Evolutionary conservation across 1,140 invertebrate species (phyloP), one percentile per base, ranked within the genome.

Genomic region (Melitaea cinxia): DNA sequence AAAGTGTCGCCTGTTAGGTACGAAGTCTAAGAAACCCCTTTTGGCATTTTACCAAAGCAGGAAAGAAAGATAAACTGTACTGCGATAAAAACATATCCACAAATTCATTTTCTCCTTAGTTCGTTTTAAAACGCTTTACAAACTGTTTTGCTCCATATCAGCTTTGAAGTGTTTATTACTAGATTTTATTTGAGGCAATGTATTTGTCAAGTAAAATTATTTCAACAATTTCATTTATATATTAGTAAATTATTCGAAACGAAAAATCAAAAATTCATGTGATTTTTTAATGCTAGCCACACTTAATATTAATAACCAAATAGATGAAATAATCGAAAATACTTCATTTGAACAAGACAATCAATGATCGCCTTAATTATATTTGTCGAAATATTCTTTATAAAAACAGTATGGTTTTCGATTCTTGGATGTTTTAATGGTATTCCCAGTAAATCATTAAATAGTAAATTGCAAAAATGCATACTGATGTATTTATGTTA

Each of bases 1-100:
- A 67, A 65, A 65, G 60, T 72, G 69, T 71, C 60, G 65, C 52
- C 60, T 66, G 49, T 68, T 72, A 68, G 60, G 65, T 61, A 70
- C 33, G 42, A 60, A 68, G 65, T 64, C 64, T 71, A 63, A 71
- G 69, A 60, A 71, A 67, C 69, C 59, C 39, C 55, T 37, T 49
- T 67, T 71, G 69, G 69, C 69, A 71, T 52, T 21, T n/a, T 37
- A 67, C 69, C 69, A 71, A 71, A 37, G 65, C 59, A 50, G 60
- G 33, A 49, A 53, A 45, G 61, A 59, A 65, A 67, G 64, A 71
- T 71, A 71, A 59, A 67, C 59, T 67, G 49, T 35, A 53, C 49
- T 54, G 30, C 63, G 69, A 67, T 66, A 71, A 71, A 70, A 71
- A 67, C 69, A 63, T 61, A 55, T 67, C 65, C 64, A 56, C 59